Evolutionary conservation across 2,113 vertebrate genomes (phyloP).

Genomic region (Harpagus bidentatus): DNA sequence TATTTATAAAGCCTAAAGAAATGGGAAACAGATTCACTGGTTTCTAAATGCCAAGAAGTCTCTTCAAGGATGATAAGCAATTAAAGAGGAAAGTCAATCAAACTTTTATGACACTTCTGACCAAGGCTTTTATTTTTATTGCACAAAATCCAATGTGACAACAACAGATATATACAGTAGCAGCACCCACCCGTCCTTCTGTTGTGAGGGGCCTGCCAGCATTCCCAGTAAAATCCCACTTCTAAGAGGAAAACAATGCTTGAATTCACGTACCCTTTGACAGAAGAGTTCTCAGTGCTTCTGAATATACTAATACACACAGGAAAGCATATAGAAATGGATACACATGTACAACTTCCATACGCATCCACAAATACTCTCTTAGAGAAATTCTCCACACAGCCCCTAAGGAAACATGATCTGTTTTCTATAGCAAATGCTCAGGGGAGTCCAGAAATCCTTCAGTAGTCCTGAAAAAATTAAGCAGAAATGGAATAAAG

Average conservation of each 20-base stretch:
- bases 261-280: constrained; percentile 53
- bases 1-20: constrained; percentile 76
- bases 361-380: not conserved
- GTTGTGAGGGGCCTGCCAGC: constrained; percentile 55
- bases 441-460: constrained; percentile 24
- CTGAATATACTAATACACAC: not conserved
- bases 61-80: constrained; percentile 75
- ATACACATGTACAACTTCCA: not conserved
- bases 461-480: constrained; percentile 46
- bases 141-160: constrained; percentile 65
- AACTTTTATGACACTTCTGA: constrained; percentile 75
- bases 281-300: constrained; percentile 21
- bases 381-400: not conserved
- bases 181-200: constrained; percentile 67
- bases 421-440: constrained; percentile 12
- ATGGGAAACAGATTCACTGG: constrained; percentile 75
- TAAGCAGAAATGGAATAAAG: constrained; percentile 27
- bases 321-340: not conserved
- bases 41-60: constrained; percentile 71
- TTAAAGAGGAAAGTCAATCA: constrained; percentile 70
- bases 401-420: not conserved
- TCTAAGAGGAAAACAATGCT: constrained; percentile 53
- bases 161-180: constrained; percentile 66
- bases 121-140: constrained; percentile 77
- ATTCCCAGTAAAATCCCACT: constrained; percentile 59